Conservation (phyloP, 2,113 vertebrate species). For the Salvelinus sp. region DNA sequence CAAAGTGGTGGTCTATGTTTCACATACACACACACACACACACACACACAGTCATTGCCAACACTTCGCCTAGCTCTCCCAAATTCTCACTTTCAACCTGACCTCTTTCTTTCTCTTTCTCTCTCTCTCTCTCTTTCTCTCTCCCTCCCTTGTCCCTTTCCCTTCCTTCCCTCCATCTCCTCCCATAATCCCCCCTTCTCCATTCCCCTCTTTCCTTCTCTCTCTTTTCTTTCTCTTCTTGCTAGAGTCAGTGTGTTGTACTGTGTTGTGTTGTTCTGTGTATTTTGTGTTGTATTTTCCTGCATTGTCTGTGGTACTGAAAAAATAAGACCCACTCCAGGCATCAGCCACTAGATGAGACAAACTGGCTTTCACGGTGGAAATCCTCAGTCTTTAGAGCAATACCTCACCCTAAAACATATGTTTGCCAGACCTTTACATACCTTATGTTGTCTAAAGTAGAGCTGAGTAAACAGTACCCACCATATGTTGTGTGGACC, state of each 20-base stretch:
- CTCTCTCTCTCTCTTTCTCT: not conserved
- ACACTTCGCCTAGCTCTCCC: not conserved
- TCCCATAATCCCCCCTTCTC: not conserved
- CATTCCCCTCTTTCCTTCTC: not conserved
- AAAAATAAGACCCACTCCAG: not conserved
- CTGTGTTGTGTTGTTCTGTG: not conserved
- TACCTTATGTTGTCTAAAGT: too few species aligned
- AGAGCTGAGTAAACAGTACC: too few species aligned
- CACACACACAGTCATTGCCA: not conserved
- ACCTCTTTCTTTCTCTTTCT: not conserved
- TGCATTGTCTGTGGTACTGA: not conserved
- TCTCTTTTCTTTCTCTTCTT: not conserved
- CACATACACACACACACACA: not conserved
- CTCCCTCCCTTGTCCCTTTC: not conserved
- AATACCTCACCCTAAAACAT: too few species aligned
- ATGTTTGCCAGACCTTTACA: too few species aligned
- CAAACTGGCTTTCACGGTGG: not conserved
- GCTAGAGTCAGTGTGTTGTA: not conserved
- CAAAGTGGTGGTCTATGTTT: not conserved
- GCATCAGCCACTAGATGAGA: too few species aligned
- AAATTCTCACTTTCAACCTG: conserved; percentile 27
- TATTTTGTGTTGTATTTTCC: too few species aligned
- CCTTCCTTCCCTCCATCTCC: not conserved
- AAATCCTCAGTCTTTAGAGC: not conserved
- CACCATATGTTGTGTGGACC: too few species aligned